phyloP scores from a whole-genome alignment of 2,888 invertebrate genomes.

The Cloeon dipterum region DNA sequence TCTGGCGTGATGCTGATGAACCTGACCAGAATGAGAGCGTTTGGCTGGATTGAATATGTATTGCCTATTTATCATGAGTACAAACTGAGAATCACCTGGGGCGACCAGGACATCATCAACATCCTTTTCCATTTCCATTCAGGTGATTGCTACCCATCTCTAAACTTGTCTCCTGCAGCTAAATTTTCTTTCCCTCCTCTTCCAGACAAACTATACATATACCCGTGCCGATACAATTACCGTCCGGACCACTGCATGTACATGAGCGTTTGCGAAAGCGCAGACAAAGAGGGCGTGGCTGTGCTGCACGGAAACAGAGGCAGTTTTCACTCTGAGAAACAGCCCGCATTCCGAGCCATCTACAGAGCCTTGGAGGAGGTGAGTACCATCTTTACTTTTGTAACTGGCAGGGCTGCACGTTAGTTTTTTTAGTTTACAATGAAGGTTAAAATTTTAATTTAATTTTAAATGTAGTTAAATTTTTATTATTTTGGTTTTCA shows the following conservation, averaged over 20 bases:
- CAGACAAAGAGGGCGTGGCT: conserved; percentile 46
- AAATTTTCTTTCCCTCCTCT: too few relatives aligned
- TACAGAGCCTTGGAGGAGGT: conserved; percentile 37
- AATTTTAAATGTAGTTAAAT: too few relatives aligned
- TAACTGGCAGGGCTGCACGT: too few relatives aligned
- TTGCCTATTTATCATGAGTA: conserved; percentile 67
- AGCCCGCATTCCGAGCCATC: conserved; percentile 57
- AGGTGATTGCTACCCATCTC: conserved; percentile 19
- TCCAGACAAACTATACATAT: conserved; percentile 48
- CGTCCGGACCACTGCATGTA: conserved; percentile 94
- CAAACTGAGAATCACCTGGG: conserved; percentile 75
- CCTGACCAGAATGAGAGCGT: conserved; percentile 66
- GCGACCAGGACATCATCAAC: conserved; percentile 92
- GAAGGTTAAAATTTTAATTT: too few relatives aligned
- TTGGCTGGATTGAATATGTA: conserved; percentile 67
- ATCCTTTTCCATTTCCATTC: conserved; percentile 72
- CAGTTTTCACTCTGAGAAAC: conserved; percentile 65
- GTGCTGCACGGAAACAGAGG: conserved; percentile 74
- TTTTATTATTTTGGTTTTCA: too few relatives aligned
- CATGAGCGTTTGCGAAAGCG: conserved; percentile 57
- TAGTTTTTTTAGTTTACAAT: too few relatives aligned
- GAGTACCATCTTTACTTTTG: too few relatives aligned
- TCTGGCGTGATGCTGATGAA: conserved; percentile 98
- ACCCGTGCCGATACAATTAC: conserved; percentile 76
- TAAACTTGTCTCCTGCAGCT: too few relatives aligned